Evolutionary conservation across 2,797 vertebrate species (phyloP), one percentile per base, ranked within the genome.

Genomic region (Erethizon dorsatum): DNA sequence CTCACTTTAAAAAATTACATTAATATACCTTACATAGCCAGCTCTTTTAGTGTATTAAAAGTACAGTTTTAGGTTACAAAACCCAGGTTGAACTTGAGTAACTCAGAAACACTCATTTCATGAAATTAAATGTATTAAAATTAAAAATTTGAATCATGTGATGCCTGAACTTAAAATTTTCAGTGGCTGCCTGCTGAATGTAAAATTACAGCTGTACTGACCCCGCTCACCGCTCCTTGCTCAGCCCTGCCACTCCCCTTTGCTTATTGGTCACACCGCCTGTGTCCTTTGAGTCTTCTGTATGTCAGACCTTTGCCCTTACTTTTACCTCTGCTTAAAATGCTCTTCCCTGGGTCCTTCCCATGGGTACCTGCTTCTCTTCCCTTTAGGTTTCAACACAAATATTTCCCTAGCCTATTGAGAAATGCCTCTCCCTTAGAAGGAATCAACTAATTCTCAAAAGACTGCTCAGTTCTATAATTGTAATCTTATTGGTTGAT

Each of bases 1-100:
- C 69, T 91, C 69, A 54, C 69, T 78, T 85, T 52, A 69, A 93
- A 75, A 87, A 83, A 75, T 11, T 31, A 31, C 28, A 69, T 56
- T 54, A 26, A 37, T 37, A 95, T 78, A 78, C 57, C 84, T 83
- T 78, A 94, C 45, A 50, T 94, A 95, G 28, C 33, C 59, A 90
- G 10, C 7, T 83, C 12, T n/a, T 91, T 63, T 37, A 50, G 26
- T 54, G 4, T 54, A 5, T 93, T 80, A 61, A 69, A 84, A 86
- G 52, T 17, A 22, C 28, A 85, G 37, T n/a, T 69, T 69, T 92
- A 63, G 26, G 54, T 67, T 63, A 47, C 4, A 87, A 83, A 88
- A 71, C 41, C 24, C 41, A 82, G 52, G 26, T 31, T 88, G 67
- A 90, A 57, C 61, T 75, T 91, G 56, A 91, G 2, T 65, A 88